Base-by-base conservation (phyloP, 2,888 invertebrate species). In the Torymus texanus region DNA sequence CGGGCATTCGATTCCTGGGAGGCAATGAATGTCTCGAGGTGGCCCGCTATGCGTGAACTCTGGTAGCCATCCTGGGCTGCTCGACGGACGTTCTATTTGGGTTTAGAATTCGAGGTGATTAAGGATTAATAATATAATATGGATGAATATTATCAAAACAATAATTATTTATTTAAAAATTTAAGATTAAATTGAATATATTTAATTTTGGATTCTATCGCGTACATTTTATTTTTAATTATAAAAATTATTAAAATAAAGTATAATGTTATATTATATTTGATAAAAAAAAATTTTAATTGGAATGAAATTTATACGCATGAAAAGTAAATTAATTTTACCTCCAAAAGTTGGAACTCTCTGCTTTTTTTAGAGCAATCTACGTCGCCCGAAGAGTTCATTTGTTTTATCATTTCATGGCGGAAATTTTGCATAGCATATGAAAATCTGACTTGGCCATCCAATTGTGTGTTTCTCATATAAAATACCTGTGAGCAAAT, bases 391-490 rank as follows among this genome's bases (percentile, higher is more conserved):
- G 91, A 89, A 18, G 90, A 84, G 11, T 90, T 90, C 2, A 88
- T 87, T 78, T 93, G 91, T 83, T 92, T 92, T 72, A 91, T 91
- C 84, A 92, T 92, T 13, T 91, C 90, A 79, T 91, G 90, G 55
- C 91, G 90, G 80, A 93, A 88, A 81, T 91, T 90, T 84, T 90
- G 92, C 67, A 95, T 91, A 82, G 94, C 93, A 88, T 94, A 93
- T 24, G 94, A 93, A 87, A 94, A 95, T 79, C 92, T 92, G n/a
- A 95, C 92, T 89, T 95, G 94, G 0, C 92, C 92, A 70, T 93
- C 93, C 41, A 95, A 90, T 85, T 92, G 92, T 10, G 93, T 93
- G 82, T 94, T 92, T 75, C 94, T 92, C 85, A 95, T 88, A 85
- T 94, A 92, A 84, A 94, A 95, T 89, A 94, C 94, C 95, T 95